Evolutionary conservation across 2,797 vertebrate genomes (phyloP).

Genomic region (Xyrichtys novacula): DNA sequence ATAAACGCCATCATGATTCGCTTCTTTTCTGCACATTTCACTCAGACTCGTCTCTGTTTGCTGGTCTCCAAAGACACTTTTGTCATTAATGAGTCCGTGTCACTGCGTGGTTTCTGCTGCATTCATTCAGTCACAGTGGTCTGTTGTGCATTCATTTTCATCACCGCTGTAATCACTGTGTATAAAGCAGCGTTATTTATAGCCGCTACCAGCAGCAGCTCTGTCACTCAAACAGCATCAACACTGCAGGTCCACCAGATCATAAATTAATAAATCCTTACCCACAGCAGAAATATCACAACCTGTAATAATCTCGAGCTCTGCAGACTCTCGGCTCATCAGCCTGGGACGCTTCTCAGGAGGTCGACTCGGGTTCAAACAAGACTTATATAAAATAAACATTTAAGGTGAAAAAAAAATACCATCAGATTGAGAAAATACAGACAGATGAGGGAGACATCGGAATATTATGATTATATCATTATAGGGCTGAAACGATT

Average conservation of each 20-base stretch:
- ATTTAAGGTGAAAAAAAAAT: too few relatives aligned
- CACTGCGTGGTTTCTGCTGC: background rate
- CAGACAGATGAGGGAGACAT: too few relatives aligned
- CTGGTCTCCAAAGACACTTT: background rate
- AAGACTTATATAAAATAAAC: background rate
- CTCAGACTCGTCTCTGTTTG: background rate
- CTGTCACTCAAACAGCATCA: conserved; percentile 13
- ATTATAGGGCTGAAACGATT: too few relatives aligned
- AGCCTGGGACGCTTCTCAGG: too few relatives aligned
- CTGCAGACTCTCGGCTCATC: background rate
- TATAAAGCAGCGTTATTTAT: conserved; percentile 25
- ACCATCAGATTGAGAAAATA: too few relatives aligned
- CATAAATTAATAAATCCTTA: background rate
- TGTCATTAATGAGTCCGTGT: background rate
- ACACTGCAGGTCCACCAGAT: background rate
- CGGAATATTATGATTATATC: too few relatives aligned
- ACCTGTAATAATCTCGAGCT: background rate
- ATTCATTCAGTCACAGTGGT: conserved; percentile 18
- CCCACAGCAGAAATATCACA: background rate
- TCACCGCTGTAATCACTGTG: background rate
- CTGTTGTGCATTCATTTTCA: conserved; percentile 14
- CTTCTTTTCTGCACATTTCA: too few relatives aligned
- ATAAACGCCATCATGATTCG: too few relatives aligned
- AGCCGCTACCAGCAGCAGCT: conserved; percentile 3
- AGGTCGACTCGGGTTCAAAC: too few relatives aligned